Conservation (phyloP, 1,140 invertebrate genomes). For the Hyposmocoma kahamanoa region DNA sequence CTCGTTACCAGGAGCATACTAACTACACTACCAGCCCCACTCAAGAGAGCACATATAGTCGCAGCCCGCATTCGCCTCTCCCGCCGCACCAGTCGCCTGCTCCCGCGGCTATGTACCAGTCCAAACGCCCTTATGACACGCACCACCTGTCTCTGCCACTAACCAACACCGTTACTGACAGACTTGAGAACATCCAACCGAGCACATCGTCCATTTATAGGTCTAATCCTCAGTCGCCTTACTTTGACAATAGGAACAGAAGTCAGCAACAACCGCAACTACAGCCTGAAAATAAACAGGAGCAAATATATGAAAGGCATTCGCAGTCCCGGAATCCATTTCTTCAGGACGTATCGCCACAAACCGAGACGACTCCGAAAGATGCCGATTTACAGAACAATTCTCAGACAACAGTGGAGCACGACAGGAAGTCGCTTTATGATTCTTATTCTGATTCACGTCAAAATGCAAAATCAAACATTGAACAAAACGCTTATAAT, state of each 20-base stretch:
- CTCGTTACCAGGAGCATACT: constrained; percentile 47
- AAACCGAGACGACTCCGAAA: constrained; percentile 22
- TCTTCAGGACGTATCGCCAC: constrained; percentile 41
- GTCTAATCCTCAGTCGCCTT: constrained; percentile 59
- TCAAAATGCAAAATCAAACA: constrained; percentile 28
- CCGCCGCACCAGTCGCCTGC: constrained; percentile 21
- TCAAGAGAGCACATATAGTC: constrained; percentile 50
- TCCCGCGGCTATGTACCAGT: constrained; percentile 31
- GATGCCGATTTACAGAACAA: constrained; percentile 24
- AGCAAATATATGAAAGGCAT: constrained; percentile 45
- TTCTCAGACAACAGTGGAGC: constrained; percentile 13
- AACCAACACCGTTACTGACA: constrained; percentile 54
- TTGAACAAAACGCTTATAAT: constrained; percentile 31
- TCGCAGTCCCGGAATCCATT: constrained; percentile 46
- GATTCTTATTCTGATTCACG: constrained; percentile 38
- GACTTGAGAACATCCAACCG: constrained; percentile 53
- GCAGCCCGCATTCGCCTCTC: constrained; percentile 48
- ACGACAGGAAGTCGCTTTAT: constrained; percentile 24
- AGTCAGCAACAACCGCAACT: constrained; percentile 48
- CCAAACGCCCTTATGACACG: constrained; percentile 57
- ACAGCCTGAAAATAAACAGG: constrained; percentile 37
- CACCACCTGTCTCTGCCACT: constrained; percentile 62
- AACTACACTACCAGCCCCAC: constrained; percentile 45
- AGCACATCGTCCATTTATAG: constrained; percentile 36
- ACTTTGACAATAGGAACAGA: constrained; percentile 64